Conservation (phyloP, 2,888 invertebrate species). For the Eustalomyia histrio region DNA sequence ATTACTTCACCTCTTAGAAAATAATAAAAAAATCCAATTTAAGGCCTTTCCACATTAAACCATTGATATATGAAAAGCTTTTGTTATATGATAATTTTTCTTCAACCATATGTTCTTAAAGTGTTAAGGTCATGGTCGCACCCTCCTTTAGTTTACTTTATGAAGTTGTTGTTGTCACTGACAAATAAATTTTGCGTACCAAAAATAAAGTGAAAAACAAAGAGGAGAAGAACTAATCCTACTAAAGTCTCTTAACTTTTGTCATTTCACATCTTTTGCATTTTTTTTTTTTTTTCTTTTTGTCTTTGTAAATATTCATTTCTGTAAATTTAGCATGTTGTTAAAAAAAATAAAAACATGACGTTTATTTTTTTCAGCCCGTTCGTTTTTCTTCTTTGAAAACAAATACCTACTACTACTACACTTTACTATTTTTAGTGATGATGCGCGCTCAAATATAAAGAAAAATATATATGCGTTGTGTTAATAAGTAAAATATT, state of each 20-base stretch:
- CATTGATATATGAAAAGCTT: too few species aligned
- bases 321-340: conserved; percentile 39
- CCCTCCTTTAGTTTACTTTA: not conserved
- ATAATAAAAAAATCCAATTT: too few species aligned
- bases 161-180: not conserved
- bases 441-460: conserved; percentile 22
- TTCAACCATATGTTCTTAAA: too few species aligned
- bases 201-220: conserved; percentile 13
- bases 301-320: conserved; percentile 42
- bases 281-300: conserved; percentile 30
- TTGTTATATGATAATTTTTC: too few species aligned
- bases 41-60: too few species aligned
- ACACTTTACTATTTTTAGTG: conserved; percentile 13
- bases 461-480: conserved; percentile 15
- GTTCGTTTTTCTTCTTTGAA: conserved; percentile 36
- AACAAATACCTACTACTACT: conserved; percentile 46
- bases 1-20: too few species aligned
- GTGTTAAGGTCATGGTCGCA: conserved; percentile 2
- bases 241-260: conserved; percentile 44
- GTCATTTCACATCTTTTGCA: conserved; percentile 39
- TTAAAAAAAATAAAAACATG: conserved; percentile 39
- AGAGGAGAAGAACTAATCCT: conserved; percentile 33
- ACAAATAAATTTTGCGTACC: not conserved
- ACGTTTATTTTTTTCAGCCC: conserved; percentile 21
- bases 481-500: not conserved